Percentiles rank a stretch among this genome's conserved stretches.
phyloP scores from a whole-genome alignment of 1,140 invertebrate species.

The Drosophila persimilis region DNA sequence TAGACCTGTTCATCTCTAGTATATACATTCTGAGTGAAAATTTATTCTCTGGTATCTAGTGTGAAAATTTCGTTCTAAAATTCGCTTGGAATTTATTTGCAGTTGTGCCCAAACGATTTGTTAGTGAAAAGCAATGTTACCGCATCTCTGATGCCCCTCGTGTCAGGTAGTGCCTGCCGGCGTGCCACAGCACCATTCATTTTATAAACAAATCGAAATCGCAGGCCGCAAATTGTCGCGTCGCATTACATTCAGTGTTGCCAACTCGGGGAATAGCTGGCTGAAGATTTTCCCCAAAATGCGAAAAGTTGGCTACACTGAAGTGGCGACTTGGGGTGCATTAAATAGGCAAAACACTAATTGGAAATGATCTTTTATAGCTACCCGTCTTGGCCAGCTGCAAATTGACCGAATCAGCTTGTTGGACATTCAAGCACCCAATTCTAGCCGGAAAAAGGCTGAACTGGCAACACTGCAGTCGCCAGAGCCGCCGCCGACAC shows the following conservation, averaged over 20 bases:
- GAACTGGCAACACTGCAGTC: constrained; percentile 59
- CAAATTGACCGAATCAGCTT: background rate
- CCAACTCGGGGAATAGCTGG: constrained; percentile 29
- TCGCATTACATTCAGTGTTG: constrained; percentile 69
- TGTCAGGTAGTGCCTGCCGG: constrained; percentile 9
- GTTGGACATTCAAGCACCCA: constrained; percentile 20
- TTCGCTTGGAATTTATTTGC: background rate
- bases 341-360: too few species aligned
- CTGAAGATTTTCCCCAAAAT: too few species aligned
- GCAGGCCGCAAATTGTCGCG: constrained; percentile 61
- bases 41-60: constrained; percentile 39
- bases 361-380: too few species aligned
- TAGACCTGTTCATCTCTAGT: constrained; percentile 19
- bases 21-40: constrained; percentile 66
- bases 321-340: too few species aligned
- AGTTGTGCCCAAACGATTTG: constrained; percentile 6
- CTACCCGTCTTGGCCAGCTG: background rate
- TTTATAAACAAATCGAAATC: constrained; percentile 14
- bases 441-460: constrained; percentile 58
- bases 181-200: constrained; percentile 2
- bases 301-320: too few species aligned
- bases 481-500: constrained; percentile 48
- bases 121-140: too few species aligned
- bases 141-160: background rate
- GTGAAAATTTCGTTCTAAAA: constrained; percentile 54